Base-by-base conservation (phyloP, 2,113 vertebrate species). In the Channa maculata region DNA sequence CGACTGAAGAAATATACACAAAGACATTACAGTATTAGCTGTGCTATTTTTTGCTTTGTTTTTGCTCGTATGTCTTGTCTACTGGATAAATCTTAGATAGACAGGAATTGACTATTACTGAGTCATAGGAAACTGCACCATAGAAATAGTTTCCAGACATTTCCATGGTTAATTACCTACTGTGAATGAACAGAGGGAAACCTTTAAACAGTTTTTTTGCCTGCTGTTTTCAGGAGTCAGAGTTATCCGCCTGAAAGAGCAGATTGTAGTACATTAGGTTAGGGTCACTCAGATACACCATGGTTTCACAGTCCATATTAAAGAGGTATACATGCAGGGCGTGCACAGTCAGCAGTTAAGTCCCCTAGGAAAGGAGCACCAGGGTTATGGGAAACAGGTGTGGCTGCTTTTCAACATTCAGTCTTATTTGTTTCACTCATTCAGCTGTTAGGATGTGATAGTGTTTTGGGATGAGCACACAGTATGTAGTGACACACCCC, bases 351-450 rank as follows among this genome's bases (percentile, higher is more conserved):
- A 88, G 90, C 87, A 83, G 48, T 44, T 53, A 62, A 65, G 50
- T 77, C 71, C 88, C 80, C 79, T 74, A 82, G 62, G 87, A 88
- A 68, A 76, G 77, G 73, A 86, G 74, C 38, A 15, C 79, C 14
- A 55, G 84, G 87, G 84, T 90, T 91, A 91, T 91, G 86, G 89
- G 89, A 92, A 92, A 92, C 90, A 90, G 89, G 91, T 90, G 90
- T 83, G 79, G 87, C 79, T 72, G 66, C 71, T 77, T 67, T 77
- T 82, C 71, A 82, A 65, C 49, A 1, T 76, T 88, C 53, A 4
- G 58, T 80, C 82, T 79, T 79, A 81, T 84, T 82, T 85, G 86
- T 90, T 87, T 91, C 79, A 78, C 53, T 90, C 68, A 72, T 78
- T 87, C 84, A 83, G 76, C 79, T 86, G 82, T 82, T 55, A 82